Conservation (phyloP, 2,113 vertebrate species). For the Paralichthys olivaceus region DNA sequence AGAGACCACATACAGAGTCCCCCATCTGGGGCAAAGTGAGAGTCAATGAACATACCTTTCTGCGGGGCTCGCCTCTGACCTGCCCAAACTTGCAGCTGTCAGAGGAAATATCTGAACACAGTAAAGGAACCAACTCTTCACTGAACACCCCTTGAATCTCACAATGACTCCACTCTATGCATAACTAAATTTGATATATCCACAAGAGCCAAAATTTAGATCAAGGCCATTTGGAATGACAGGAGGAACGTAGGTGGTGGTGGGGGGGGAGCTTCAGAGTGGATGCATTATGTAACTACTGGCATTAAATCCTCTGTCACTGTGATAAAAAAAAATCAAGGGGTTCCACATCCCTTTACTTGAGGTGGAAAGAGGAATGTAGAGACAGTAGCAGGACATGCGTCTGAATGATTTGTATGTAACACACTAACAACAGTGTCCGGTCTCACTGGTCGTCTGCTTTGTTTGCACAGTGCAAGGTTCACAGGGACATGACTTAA, state of each 20-base stretch:
- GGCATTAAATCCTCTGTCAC: constrained; percentile 15
- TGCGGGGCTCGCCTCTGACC: not conserved
- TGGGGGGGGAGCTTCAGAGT: not conserved
- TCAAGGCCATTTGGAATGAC: constrained; percentile 12
- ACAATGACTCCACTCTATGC: constrained; percentile 3
- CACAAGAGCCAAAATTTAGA: constrained; percentile 2
- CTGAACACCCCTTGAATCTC: no score
- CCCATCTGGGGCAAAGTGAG: not conserved
- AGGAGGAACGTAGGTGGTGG: not conserved
- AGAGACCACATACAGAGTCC: not conserved
- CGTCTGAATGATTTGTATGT: not conserved
- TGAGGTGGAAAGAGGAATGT: not conserved
- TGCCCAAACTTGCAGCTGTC: constrained; percentile 50
- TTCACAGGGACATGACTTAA: not conserved
- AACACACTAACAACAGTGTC: no score
- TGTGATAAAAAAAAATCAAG: constrained; percentile 24
- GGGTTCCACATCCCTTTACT: not conserved
- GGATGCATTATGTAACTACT: constrained; percentile 44
- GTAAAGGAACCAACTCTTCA: not conserved
- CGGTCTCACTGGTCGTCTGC: not conserved
- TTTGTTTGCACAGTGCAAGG: not conserved
- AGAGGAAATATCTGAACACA: constrained; percentile 46
- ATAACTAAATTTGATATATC: constrained; percentile 9
- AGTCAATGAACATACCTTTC: constrained; percentile 3
- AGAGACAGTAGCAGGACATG: no score